Base-by-base conservation (phyloP, 1,140 invertebrate genomes). In the Cylas formicarius region DNA sequence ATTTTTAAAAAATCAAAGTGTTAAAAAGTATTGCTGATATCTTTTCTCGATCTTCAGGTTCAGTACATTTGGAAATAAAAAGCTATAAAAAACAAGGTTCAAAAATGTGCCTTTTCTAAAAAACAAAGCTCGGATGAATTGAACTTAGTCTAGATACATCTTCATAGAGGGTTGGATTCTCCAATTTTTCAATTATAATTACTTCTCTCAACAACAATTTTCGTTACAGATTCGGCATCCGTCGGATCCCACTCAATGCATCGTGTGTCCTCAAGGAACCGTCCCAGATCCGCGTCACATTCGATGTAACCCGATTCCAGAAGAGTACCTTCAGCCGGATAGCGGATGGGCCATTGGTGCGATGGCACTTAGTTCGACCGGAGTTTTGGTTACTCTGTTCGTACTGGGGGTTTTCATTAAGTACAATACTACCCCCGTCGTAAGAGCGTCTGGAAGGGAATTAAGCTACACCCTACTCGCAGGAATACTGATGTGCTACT, bases 321-420 rank as follows among this genome's bases (percentile, higher is more conserved):
- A 90, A 66, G 80, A 84, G 18, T 94, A 90, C 62, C 74, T 96
- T 31, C 71, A 77, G 18, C 77, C 82, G 2, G 81, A 81, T 53
- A 82, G 84, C 57, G 80, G 83, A 18, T 90, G 88, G 81, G 90
- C 90, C 1, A 90, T 95, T 36, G 88, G 86, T 0, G 90, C 90
- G 1, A 91, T 86, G 84, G 74, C 78, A 9, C 81, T 86, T 57
- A 82, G 81, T 27, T 74, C 82, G 4, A 73, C 78, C 6, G 90
- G 90, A 17, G 86, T 90, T 43, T 62, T 89, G 34, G 72, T 89
- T 42, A 88, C 84, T 0, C 64, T 80, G 50, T 82, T 80, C 59
- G 77, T 84, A 2, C 71, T 72, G 5, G 69, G 74, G 4, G 76
- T 84, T 2, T 84, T 86, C 57, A 62, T 73, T 27, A 65, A 67